Evolutionary conservation across 1,140 invertebrate genomes (phyloP), one percentile per base, ranked within the genome.

Genomic region (Lysiphlebus fabarum): DNA sequence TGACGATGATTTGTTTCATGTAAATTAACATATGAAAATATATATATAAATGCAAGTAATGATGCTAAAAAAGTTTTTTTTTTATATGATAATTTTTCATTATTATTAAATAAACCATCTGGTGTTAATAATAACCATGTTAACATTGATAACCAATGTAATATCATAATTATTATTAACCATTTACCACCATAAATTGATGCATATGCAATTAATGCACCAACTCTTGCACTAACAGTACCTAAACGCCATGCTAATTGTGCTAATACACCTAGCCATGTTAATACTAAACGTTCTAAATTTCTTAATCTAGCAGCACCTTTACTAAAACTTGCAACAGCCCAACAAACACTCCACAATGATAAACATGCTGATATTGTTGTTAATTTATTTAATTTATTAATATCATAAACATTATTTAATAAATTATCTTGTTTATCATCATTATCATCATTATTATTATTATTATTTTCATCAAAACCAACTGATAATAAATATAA

Each of bases 1-100:
- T 89, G 87, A 48, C 88, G 77, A 65, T 91, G 85, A 75, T 90
- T 90, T 7, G 86, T 84, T 65, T 91, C 87, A 62, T 93, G 88
- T 47, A 95, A 79, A 80, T 95, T 95, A 43, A 95, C 84, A 70
- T 94, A 95, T n/a, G 91, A 90, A 71, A 95, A 91, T 14, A 93
- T 85, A 75, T 95, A 94, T 17, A 95, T 86, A 69, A 90, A 91
- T 0, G 92, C 91, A 41, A 94, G 85, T 6, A 94, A 75, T 1
- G 88, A 84, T 11, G 88, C 87, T 7, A 90, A 82, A 61, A 82
- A 83, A 6, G 85, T 79, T 74, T 87, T 90, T 58, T 86, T 84
- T 36, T 81, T 72, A 2, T 84, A 76, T 5, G 86, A 82, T 53
- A 90, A 85, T 41, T 87, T 82, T 70, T 93, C 90, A 4, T 88